These are phyloP conservation scores for Melitaea cinxia DNA, from an alignment of 1,140 invertebrate species.

Conservation along the genomic window DNA sequence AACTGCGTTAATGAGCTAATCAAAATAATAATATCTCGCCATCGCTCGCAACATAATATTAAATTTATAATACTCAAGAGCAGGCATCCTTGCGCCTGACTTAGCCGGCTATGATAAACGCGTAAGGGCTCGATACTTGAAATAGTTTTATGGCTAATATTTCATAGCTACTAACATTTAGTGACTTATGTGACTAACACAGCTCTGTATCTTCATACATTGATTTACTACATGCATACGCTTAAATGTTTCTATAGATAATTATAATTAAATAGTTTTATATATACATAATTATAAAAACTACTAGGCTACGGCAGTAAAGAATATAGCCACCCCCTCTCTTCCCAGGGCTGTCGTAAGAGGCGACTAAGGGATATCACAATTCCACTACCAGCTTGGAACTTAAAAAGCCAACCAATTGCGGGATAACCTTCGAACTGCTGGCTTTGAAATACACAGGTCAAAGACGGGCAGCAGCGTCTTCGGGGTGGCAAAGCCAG, in stretches of 20 bases:
- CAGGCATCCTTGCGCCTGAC: constrained; percentile 40
- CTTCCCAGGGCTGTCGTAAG: too few species aligned
- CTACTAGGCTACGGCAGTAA: too few species aligned
- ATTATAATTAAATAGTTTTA: not conserved
- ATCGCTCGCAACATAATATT: not conserved
- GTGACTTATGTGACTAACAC: constrained; percentile 9
- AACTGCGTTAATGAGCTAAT: too few species aligned
- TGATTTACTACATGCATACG: constrained; percentile 10
- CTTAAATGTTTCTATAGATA: not conserved
- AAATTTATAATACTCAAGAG: constrained; percentile 47
- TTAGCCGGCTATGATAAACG: constrained; percentile 51
- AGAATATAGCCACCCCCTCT: too few species aligned
- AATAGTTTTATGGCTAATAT: constrained; percentile 45
- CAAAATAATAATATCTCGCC: constrained; percentile 1
- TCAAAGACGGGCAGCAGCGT: too few species aligned
- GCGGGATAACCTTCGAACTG: too few species aligned
- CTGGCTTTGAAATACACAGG: too few species aligned
- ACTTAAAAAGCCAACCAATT: too few species aligned
- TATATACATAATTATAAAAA: too few species aligned
- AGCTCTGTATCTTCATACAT: constrained; percentile 1
- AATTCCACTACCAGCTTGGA: too few species aligned
- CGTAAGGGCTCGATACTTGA: constrained; percentile 47
- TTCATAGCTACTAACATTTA: constrained; percentile 29
- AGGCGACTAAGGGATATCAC: too few species aligned
- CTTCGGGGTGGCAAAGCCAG: too few species aligned